Evolutionary conservation across 2,113 vertebrate species (phyloP).

Genomic region (Eonycteris spelaea): DNA sequence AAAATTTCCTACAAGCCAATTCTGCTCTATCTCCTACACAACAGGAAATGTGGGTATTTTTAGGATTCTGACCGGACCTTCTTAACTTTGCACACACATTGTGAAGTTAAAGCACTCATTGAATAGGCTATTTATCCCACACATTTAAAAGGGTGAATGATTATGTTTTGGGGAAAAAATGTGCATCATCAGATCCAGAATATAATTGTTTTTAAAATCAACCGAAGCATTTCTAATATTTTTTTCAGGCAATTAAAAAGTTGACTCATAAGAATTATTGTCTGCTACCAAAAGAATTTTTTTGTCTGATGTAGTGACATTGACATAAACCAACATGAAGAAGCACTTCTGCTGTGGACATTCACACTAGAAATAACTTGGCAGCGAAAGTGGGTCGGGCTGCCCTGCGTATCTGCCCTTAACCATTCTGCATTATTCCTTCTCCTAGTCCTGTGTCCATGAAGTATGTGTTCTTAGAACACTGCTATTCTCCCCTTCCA

Average conservation of each 20-base stretch:
- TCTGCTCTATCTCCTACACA: not conserved
- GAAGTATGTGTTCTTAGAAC: not conserved
- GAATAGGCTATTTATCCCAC: not conserved
- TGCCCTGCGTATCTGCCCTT: not conserved
- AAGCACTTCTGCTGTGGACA: not conserved
- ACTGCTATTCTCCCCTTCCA: too few relatives aligned
- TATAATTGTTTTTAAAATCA: not conserved
- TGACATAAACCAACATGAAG: not conserved
- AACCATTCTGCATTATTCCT: not conserved
- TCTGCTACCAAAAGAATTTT: not conserved
- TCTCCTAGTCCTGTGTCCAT: not conserved
- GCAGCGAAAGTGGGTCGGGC: fast-evolving
- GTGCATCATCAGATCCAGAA: not conserved
- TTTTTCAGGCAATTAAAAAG: not conserved
- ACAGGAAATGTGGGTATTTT: not conserved
- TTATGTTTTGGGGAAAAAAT: not conserved
- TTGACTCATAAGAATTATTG: not conserved
- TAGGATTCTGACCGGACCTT: not conserved
- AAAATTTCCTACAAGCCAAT: not conserved
- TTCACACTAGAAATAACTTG: not conserved
- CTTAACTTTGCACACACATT: not conserved
- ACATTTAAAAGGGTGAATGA: not conserved
- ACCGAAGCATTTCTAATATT: not conserved
- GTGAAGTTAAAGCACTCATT: not conserved
- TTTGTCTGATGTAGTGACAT: not conserved